Base-by-base conservation (phyloP, 2,888 invertebrate species). In the Esperia sulphurella region DNA sequence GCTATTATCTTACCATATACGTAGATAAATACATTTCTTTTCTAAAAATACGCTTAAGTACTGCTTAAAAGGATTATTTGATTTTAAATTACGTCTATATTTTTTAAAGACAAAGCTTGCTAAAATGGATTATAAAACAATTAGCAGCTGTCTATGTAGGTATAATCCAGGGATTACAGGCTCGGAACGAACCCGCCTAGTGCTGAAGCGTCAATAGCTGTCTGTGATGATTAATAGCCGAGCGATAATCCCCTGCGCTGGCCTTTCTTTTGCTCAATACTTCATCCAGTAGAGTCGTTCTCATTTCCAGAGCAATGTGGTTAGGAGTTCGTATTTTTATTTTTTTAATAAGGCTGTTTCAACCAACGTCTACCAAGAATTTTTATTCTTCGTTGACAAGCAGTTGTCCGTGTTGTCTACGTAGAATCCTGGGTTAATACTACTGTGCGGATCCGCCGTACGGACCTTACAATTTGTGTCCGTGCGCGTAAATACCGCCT, bases 191-290 rank as follows among this genome's bases (percentile, higher is more conserved):
- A 57, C 65, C 59, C 56, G 61, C 54, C 63, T 60, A 62, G 60
- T 61, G 55, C 51, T 53, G 55, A 57, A 62, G 68, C 78, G 68
- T 78, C 77, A 70, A 79, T 80, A 71, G 67, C 69, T 65, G 55
- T 42, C 51, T 48, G 55, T 63, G 68, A 81, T 83, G 80, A 83
- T 83, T 82, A 81, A 82, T 81, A 70, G 72, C 68, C 61, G 59
- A 48, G 55, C 63, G 71, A 70, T 80, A 80, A 81, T 79, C 79
- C 75, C 67, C 52, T 39, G 58, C 63, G 59, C 51, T 62, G 6
- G 67, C 61, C 57, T 64, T 65, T 71, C 66, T 69, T 75, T 73
- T 71, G 63, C 64, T 61, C 62, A 59, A 56, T 51, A 45, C 54
- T 53, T 21, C 21, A 21, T 21, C 21, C 21, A 21, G 21, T 21